phyloP scores from a whole-genome alignment of 2,113 vertebrate species.

The Pycnonotus jocosus region DNA sequence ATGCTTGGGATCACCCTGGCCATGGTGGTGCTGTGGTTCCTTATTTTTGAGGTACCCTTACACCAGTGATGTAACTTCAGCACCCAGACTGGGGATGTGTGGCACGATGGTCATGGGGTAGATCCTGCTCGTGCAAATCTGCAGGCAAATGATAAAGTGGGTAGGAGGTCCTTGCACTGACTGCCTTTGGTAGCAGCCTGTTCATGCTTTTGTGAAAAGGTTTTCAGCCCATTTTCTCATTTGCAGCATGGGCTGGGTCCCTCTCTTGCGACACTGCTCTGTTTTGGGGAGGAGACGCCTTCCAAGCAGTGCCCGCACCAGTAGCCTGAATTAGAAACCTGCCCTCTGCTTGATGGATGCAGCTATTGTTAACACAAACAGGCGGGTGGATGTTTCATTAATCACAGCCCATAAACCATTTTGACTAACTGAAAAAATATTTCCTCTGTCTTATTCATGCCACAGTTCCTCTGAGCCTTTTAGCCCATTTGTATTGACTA shows the following conservation, averaged over 20 bases:
- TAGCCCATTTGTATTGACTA: background rate
- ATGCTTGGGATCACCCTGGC: background rate
- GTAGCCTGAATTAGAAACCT: background rate
- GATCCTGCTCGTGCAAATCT: background rate
- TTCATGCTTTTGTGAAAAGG: background rate
- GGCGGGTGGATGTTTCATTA: conserved; percentile 27
- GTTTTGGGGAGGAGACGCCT: background rate
- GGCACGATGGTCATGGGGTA: fast-evolving
- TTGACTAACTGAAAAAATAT: conserved; percentile 49
- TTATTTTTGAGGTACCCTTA: background rate
- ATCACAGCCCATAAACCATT: conserved; percentile 37
- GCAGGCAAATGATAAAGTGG: background rate
- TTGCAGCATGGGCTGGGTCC: fast-evolving
- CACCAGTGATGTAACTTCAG: fast-evolving
- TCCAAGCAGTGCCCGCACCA: background rate
- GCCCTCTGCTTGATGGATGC: background rate
- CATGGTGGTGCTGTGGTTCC: background rate
- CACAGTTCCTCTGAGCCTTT: background rate
- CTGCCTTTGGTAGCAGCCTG: background rate
- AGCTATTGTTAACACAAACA: background rate
- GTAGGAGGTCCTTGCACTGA: fast-evolving
- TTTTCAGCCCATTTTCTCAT: background rate
- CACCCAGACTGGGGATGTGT: fast-evolving
- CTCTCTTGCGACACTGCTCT: background rate
- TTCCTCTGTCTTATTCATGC: conserved; percentile 27